Percentiles rank a stretch among this genome's conserved stretches.
phyloP scores from a whole-genome alignment of 2,797 vertebrate species.

The Eremophila alpestris region DNA sequence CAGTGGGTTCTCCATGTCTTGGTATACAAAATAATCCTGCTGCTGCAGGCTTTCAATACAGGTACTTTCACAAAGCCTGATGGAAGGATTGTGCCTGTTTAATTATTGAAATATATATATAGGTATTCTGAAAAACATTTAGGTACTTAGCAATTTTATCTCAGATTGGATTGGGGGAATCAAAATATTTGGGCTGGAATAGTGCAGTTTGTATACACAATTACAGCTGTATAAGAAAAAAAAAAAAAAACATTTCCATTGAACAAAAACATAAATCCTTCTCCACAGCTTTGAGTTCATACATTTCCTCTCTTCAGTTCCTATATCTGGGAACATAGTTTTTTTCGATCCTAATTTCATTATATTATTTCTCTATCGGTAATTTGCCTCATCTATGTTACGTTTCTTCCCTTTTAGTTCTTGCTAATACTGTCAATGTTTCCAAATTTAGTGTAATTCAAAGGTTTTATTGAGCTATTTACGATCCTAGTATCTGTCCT shows the following conservation, averaged over 20 bases:
- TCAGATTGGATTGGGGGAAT: not conserved
- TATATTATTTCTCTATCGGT: not conserved
- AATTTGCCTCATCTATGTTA: not conserved
- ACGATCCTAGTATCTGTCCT: not conserved
- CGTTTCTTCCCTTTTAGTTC: not conserved
- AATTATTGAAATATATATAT: not conserved
- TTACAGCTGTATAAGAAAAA: not conserved
- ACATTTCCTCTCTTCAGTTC: not conserved
- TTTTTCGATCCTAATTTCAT: not conserved
- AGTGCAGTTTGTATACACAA: not conserved
- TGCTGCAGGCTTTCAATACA: not conserved
- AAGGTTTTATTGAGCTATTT: not conserved
- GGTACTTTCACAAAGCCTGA: not conserved
- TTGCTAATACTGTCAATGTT: not conserved
- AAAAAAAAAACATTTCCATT: not conserved
- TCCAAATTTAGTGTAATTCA: not conserved
- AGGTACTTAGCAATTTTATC: not conserved
- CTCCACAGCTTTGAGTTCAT: not conserved
- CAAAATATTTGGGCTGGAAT: not conserved
- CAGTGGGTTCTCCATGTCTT: no score
- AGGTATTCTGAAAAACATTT: not conserved
- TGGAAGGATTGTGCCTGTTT: not conserved
- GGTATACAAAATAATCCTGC: not conserved
- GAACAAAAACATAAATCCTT: not conserved
- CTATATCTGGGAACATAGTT: fast-evolving